Base-by-base conservation (phyloP, 2,113 vertebrate genomes). In the Neogobius melanostomus region DNA sequence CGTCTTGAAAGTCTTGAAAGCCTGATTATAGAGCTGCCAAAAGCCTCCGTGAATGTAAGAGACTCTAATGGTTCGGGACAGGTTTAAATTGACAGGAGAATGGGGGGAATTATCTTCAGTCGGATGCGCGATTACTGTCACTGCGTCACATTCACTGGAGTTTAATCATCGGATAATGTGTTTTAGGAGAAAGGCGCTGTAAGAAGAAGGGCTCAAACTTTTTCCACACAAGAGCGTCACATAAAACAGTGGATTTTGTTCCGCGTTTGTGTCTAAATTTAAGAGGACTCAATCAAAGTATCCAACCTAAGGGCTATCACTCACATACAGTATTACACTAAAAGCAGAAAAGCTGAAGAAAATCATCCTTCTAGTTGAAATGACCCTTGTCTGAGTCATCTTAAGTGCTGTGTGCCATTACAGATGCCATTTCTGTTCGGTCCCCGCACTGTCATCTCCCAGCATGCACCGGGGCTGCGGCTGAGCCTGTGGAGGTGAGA, bases 81-180 rank as follows among this genome's bases (percentile, higher is more conserved):
- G 52, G 5, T 28, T 21, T 48, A 66, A 48, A 50, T 46, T 76
- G 72, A 79, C 14, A 9, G 36, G 14, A 64, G 66, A 28, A 64
- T 49, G 72, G 71, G 68, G 76, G 71, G 64, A 75, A 83, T 84
- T 78, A 82, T 61, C 60, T 71, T 80, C 50, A 53, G 64, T 56
- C 67, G 52, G 70, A 81, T 71, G 79, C 80, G 62, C 70, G 82
- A 80, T 88, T 85, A 82, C 78, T 79, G 77, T 79, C 83, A 75
- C 68, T n/a, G 67, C 51, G 57, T 56, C 72, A 36, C 54, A 73
- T 48, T 68, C 61, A 74, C 71, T 82, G 52, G 16, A 7, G 36
- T 16, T 1, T 44, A 45, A 61, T 44, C 2, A 12, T 46, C n/a
- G 64, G 57, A 47, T 67, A 50, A 60, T 61, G 56, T 16, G 28